Base-by-base conservation (phyloP, 2,797 vertebrate species). In the Girardinus metallicus region DNA sequence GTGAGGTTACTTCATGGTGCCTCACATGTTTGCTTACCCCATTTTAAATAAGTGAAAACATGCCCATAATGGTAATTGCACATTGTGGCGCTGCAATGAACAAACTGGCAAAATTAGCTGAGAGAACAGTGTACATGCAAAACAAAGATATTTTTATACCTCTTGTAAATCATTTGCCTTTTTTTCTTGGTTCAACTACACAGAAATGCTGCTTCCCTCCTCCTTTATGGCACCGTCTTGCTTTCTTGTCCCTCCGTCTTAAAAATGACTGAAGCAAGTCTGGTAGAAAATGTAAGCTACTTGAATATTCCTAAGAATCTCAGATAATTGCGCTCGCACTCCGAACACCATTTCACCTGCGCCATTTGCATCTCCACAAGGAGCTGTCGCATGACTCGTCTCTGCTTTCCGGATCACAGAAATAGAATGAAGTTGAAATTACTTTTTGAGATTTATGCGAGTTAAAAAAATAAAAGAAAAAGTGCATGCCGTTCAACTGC, bases 271-370 rank as follows among this genome's bases (percentile, higher is more conserved):
- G 72, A 41, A 75, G 88, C 83, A 86, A 90, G 77, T 91, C 90
- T 91, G 79, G 90, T 83, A 85, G 91, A 92, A 93, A 94, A 94
- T 93, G 82, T 89, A 90, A 93, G 92, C 88, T 79, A 88, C 90
- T 77, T 90, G 90, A 94, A 94, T 93, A 94, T 92, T 88, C 80
- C 76, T 26, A 9, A 46, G 85, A 83, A 83, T 86, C 83, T 88
- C 66, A 60, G 77, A 84, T 79, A 86, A 86, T 41, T 72, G 77
- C 64, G 72, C 21, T 51, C 80, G 87, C 84, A 88, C 81, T 82
- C 78, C 26, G 36, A 90, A 85, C 84, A 44, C 80, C 82, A 84
- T 89, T 90, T 91, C 92, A 85, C 89, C 89, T 86, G 87, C 83
- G 53, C 75, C 77, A 85, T 90, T 93, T 89, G 92, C 68, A 74